These are phyloP conservation scores for Hippopotamyrus pictus DNA, from an alignment of 2,797 vertebrate genomes.

Conservation along the genomic window DNA sequence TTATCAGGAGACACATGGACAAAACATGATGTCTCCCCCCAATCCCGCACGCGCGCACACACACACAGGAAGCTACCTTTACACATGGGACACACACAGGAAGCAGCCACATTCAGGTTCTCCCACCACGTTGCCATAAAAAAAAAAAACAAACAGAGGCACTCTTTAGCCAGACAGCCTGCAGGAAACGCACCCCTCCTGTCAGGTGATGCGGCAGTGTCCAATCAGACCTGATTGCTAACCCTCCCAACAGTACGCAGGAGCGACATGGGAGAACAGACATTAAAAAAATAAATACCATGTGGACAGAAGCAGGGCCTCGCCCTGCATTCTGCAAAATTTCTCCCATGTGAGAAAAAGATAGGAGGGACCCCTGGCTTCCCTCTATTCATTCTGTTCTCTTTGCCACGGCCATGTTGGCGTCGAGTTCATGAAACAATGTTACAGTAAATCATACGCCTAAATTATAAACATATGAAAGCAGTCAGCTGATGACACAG, in stretches of 20 bases:
- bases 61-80: not conserved
- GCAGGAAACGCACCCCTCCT: not conserved
- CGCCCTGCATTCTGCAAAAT: not conserved
- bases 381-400: not conserved
- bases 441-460: not conserved
- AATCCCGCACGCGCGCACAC: not conserved
- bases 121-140: not conserved
- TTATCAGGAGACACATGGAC: not conserved
- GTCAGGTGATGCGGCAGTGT: not conserved
- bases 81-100: not conserved
- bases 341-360: not conserved
- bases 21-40: not conserved
- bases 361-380: not conserved
- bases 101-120: not conserved
- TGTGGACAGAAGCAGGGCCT: not conserved
- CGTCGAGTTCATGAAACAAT: not conserved
- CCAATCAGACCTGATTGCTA: not conserved
- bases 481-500: not conserved
- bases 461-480: not conserved
- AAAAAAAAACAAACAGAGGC: not conserved
- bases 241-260: not conserved
- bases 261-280: not conserved
- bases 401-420: not conserved
- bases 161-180: not conserved
- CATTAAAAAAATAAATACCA: constrained; percentile 3